Evolutionary conservation across 1,140 invertebrate species (phyloP), one percentile per base, ranked within the genome.

Genomic region (Drosophila elegans): DNA sequence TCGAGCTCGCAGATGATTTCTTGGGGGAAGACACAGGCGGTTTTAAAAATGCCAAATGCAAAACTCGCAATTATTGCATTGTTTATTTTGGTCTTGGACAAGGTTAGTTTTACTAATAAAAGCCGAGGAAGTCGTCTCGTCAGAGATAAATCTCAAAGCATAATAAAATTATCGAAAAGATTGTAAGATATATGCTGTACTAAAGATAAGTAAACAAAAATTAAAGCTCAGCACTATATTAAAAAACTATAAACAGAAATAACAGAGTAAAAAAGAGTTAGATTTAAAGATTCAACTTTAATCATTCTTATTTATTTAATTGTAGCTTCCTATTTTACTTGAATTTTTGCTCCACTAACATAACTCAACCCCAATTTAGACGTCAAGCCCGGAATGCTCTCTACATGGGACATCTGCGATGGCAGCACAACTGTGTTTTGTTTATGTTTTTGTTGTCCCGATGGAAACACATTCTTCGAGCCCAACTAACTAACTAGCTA

Each of bases 381-480:
- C 34, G 49, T 44, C 38, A 48, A 12, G 5, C 13, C 13, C 0
- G 45, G 39, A 32, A 48, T 27, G 39, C 29, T 32, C n/a, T 36
- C 29, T 16, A 1, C 29, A 12, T 71, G 68, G 41, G 64, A 71
- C 52, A 72, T 71, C 66, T 72, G 66, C 9, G 29, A 56, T 41
- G 42, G 21, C 32, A 29, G n/a, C 68, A 73, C 81, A 85, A 67
- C 71, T 85, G 82, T 78, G 78, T 66, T 74, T 74, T 64, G 67
- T 72, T 46, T 56, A 69, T 71, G 68, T 71, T 56, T 72, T 72
- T 48, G 45, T 72, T 71, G 21, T 21, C 21, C 5, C 41, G 27
- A 42, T 71, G 44, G 44, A 48, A 71, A 55, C 67, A 71, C 67
- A 71, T 71, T 71, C 67, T 51, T 9, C 21, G 12, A 45, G 32